phyloP scores from a whole-genome alignment of 2,888 invertebrate genomes.

The Chrysodeixis includens region DNA sequence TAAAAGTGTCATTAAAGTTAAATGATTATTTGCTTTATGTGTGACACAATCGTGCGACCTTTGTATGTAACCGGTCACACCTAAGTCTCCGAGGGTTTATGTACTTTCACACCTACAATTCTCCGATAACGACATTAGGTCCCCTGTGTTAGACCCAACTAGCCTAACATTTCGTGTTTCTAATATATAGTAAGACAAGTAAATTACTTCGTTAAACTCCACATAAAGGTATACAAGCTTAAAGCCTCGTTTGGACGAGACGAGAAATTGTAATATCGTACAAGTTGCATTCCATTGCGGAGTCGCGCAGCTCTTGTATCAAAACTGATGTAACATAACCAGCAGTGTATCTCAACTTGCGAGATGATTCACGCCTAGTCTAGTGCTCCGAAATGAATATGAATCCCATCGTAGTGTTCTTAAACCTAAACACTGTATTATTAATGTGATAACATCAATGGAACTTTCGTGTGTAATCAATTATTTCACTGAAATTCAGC shows the following conservation, averaged over 20 bases:
- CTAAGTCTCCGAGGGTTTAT: neutral
- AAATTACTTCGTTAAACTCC: neutral
- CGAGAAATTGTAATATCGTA: too few relatives aligned
- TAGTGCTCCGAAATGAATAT: neutral
- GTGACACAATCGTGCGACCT: conserved; percentile 2
- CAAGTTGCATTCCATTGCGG: too few relatives aligned
- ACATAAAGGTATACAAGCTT: neutral
- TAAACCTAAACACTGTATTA: neutral
- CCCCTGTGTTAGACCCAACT: neutral
- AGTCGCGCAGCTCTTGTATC: too few relatives aligned
- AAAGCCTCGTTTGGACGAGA: too few relatives aligned
- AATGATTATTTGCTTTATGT: too few relatives aligned
- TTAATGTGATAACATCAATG: neutral
- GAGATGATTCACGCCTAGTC: too few relatives aligned
- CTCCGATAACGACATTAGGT: neutral
- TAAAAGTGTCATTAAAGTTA: too few relatives aligned
- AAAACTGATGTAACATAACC: too few relatives aligned
- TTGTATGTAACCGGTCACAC: neutral
- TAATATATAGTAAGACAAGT: neutral
- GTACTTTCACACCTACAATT: neutral
- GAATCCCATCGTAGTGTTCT: neutral
- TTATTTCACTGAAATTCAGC: conserved; percentile 7
- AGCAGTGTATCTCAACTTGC: too few relatives aligned
- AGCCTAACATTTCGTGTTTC: neutral
- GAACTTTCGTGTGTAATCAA: conserved; percentile 5